phyloP scores from a whole-genome alignment of 2,797 vertebrate genomes.

The Sebastes trivittatus region DNA sequence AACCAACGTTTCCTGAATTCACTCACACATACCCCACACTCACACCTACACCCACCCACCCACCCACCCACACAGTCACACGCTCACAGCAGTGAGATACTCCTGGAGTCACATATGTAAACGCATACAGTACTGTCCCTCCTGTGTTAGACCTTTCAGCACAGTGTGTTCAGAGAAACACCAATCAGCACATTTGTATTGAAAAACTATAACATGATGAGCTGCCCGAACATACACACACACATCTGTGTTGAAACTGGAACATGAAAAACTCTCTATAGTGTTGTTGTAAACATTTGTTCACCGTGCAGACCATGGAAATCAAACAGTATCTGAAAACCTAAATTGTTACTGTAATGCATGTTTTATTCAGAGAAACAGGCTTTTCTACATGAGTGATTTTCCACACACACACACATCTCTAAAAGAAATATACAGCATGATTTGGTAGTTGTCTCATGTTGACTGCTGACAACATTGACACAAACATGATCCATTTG shows the following conservation, averaged over 20 bases:
- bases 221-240: background rate
- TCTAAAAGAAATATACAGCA: conserved; percentile 3
- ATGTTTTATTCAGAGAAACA: conserved; percentile 15
- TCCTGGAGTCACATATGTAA: conserved; percentile 1
- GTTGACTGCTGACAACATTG: background rate
- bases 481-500: background rate
- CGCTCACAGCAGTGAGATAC: background rate
- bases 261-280: background rate
- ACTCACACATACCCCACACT: background rate
- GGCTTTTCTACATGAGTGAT: background rate
- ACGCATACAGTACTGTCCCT: background rate
- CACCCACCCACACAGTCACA: background rate
- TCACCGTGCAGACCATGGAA: conserved; percentile 19
- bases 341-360: background rate
- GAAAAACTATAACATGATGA: background rate
- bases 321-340: conserved; percentile 15
- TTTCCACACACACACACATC: background rate
- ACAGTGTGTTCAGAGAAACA: background rate
- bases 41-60: background rate
- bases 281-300: conserved; percentile 35
- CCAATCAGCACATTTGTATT: background rate
- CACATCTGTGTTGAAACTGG: background rate
- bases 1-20: background rate
- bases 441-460: background rate
- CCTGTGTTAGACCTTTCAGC: conserved; percentile 1